Evolutionary conservation across 2,888 invertebrate species (phyloP).

Genomic region (Eupithecia pulchellata): DNA sequence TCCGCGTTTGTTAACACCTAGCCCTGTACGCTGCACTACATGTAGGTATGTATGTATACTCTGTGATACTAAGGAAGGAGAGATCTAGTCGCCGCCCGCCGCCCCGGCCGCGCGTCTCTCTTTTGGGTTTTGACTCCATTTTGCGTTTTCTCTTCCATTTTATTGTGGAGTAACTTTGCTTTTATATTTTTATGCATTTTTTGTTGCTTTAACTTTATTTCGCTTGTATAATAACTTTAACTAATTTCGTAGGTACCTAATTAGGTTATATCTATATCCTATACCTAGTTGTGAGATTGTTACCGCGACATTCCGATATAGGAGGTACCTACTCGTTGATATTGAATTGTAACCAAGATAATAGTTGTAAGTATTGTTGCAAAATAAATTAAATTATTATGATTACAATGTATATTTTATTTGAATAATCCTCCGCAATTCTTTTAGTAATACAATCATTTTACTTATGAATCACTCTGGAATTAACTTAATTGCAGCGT

Average conservation of each 20-base stretch:
- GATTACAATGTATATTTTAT: not conserved
- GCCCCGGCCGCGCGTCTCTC: not conserved
- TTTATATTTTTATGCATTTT: not conserved
- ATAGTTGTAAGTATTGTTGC: constrained; percentile 26
- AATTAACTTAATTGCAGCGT: too few species aligned
- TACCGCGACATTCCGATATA: constrained; percentile 26
- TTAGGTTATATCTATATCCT: not conserved
- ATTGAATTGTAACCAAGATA: constrained; percentile 23
- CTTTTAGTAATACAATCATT: too few species aligned
- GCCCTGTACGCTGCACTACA: too few species aligned
- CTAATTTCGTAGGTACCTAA: not conserved
- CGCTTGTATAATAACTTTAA: not conserved
- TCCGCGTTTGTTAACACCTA: not conserved
- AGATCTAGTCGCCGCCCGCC: not conserved
- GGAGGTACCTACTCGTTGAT: too few species aligned
- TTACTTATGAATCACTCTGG: too few species aligned
- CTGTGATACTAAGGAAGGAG: not conserved
- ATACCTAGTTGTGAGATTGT: too few species aligned
- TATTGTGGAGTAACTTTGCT: not conserved
- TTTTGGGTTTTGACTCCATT: not conserved
- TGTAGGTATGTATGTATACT: too few species aligned
- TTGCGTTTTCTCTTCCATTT: not conserved
- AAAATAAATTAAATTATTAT: not conserved
- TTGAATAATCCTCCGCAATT: not conserved
- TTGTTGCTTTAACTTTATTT: not conserved